phyloP scores from a whole-genome alignment of 92 coral and sea anemone genomes.

The Heteractis magnifica region DNA sequence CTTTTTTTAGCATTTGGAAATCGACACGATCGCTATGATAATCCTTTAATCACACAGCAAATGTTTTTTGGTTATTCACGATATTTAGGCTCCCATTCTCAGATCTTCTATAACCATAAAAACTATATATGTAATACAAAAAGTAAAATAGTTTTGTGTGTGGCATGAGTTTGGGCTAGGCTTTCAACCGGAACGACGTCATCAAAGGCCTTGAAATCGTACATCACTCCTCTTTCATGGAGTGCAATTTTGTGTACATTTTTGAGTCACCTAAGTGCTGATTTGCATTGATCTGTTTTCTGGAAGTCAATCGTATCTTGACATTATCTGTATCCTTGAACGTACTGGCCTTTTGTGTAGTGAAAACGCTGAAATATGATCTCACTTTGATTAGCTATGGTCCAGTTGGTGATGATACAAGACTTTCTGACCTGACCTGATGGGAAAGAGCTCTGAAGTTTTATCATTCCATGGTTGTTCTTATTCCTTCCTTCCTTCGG shows the following conservation, averaged over 20 bases:
- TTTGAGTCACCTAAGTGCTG: not conserved
- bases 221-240: not conserved
- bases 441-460: not conserved
- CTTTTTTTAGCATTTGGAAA: conserved; percentile 19
- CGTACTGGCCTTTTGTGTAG: not conserved
- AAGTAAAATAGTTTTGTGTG: not conserved
- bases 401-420: not conserved
- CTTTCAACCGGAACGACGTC: conserved; percentile 35
- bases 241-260: not conserved
- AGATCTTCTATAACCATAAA: not conserved
- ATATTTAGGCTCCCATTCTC: not conserved
- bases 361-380: not conserved
- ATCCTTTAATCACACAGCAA: conserved; percentile 15
- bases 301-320: not conserved
- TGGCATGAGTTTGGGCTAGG: conserved; percentile 21
- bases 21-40: conserved; percentile 9
- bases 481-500: not conserved
- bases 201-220: not conserved
- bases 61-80: not conserved
- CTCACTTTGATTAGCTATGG: not conserved
- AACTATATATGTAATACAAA: not conserved
- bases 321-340: not conserved
- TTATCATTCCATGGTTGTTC: not conserved
- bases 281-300: not conserved
- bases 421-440: not conserved